Evolutionary conservation across 2,888 invertebrate species (phyloP), one percentile per base, ranked within the genome.

Genomic region (Lepidonotus clava): DNA sequence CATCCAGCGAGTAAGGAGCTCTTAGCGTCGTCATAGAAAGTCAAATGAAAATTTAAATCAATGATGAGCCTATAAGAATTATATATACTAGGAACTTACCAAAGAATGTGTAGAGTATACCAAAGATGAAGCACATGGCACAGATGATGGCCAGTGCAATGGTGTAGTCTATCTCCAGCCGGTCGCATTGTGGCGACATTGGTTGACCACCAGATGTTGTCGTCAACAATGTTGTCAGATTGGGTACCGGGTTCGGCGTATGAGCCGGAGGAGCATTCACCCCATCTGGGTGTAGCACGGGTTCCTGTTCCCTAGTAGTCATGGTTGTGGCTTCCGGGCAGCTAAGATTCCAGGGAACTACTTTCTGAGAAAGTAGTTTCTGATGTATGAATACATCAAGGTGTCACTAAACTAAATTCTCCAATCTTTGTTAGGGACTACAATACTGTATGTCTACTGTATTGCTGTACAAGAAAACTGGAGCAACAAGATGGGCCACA

Each of bases 41-140:
- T 51, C 21, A 18, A 51, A 51, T 51, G 14, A 51, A 14, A 51
- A 51, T 21, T 51, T 51, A 51, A n/a, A n/a, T n/a, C n/a, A n/a
- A n/a, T n/a, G n/a, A n/a, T n/a, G n/a, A n/a, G n/a, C n/a, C n/a
- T n/a, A n/a, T n/a, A n/a, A n/a, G n/a, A n/a, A n/a, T n/a, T n/a
- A n/a, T n/a, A n/a, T n/a, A n/a, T n/a, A n/a, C n/a, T n/a, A 5
- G 36, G 0, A 66, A 95, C 96, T 96, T 95, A 97, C 97, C 97
- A 93, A 97, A 96, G 90, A 97, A 95, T 89, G 97, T 97, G 93
- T 97, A 97, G 87, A 97, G 96, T 90, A 97, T 96, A 88, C 97
- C 97, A 94, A 97, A 97, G 66, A 97, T 95, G 90, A 97, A 96
- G 92, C 96, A 96, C 95, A 96, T 96, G 88, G 96, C 96, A 94